These are phyloP conservation scores for Drosophila kanekoi DNA, from an alignment of 2,888 invertebrate genomes.

Conservation along the genomic window DNA sequence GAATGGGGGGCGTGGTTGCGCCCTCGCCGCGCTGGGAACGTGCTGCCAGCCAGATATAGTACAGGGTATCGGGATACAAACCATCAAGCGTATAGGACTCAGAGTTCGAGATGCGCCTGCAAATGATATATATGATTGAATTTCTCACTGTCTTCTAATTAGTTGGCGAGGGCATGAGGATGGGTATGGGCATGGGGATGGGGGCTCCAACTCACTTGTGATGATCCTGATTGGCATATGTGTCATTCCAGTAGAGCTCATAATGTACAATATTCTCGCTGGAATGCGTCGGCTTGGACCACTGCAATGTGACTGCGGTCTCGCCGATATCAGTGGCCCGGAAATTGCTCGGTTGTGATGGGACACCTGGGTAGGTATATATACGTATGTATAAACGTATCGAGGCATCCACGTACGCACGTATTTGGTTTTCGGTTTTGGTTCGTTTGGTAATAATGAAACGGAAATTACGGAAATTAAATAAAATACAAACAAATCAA, in stretches of 20 bases:
- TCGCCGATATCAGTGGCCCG: constrained; percentile 94
- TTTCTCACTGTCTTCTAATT: background rate
- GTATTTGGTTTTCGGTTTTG: constrained; percentile 65
- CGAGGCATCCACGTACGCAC: constrained; percentile 36
- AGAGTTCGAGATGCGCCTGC: constrained; percentile 91
- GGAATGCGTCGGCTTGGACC: constrained; percentile 96
- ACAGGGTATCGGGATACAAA: constrained; percentile 97
- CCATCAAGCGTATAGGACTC: constrained; percentile 95
- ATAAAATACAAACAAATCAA: constrained; percentile 81
- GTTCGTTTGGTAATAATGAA: constrained; percentile 79
- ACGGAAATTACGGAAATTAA: constrained; percentile 82
- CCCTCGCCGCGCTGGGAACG: constrained; percentile 97
- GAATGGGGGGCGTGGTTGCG: constrained; percentile 96
- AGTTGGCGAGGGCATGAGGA: no score
- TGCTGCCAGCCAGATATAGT: constrained; percentile 98
- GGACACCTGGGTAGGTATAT: constrained; percentile 89
- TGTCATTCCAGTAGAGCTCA: constrained; percentile 98
- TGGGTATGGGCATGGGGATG: no score
- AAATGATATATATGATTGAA: constrained; percentile 1
- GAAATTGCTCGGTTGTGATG: constrained; percentile 97
- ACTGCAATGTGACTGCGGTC: constrained; percentile 95
- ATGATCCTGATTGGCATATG: constrained; percentile 95
- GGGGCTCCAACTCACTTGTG: constrained; percentile 87
- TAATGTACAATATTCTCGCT: constrained; percentile 97
- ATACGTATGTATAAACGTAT: constrained; percentile 1